phyloP scores from a whole-genome alignment of 1,140 invertebrate genomes.

The Dendroctonus valens region DNA sequence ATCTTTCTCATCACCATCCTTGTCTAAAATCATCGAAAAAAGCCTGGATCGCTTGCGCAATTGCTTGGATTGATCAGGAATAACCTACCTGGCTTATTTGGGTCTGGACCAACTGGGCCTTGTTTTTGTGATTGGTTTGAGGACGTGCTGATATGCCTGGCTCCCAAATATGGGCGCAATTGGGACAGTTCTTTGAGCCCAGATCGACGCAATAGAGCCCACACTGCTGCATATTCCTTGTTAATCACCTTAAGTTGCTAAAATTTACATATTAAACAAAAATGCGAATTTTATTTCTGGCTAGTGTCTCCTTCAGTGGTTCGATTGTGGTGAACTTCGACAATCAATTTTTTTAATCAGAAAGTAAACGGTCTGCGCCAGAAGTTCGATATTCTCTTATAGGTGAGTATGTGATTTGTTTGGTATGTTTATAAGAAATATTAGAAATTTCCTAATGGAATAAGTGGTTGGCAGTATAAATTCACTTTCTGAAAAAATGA shows the following conservation, averaged over 20 bases:
- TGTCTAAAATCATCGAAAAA: slow-evolving; percentile 1
- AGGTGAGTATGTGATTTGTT: too few relatives aligned
- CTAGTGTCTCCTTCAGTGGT: too few relatives aligned
- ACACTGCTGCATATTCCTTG: slow-evolving; percentile 53
- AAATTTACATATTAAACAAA: slow-evolving; percentile 7
- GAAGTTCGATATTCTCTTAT: too few relatives aligned
- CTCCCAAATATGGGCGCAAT: slow-evolving; percentile 42
- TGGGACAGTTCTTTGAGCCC: slow-evolving; percentile 48
- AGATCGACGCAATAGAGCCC: slow-evolving; percentile 47
- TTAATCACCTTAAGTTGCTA: slow-evolving; percentile 44
- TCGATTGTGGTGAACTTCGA: too few relatives aligned
- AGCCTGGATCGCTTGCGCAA: neutral
- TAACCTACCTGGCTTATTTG: slow-evolving; percentile 12
- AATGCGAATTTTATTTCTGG: too few relatives aligned
- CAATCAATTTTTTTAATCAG: too few relatives aligned
- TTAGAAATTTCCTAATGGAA: neutral
- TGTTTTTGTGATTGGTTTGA: slow-evolving; percentile 39
- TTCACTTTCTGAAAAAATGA: neutral
- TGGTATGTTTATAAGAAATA: too few relatives aligned
- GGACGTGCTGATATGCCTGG: slow-evolving; percentile 34
- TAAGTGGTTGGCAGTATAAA: neutral
- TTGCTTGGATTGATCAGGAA: neutral
- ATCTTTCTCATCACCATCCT: slow-evolving; percentile 58
- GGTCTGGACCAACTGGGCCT: slow-evolving; percentile 27
- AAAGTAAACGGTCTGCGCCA: too few relatives aligned